Evolutionary conservation across 2,113 vertebrate species (phyloP).

Genomic region (Sorex fumeus): DNA sequence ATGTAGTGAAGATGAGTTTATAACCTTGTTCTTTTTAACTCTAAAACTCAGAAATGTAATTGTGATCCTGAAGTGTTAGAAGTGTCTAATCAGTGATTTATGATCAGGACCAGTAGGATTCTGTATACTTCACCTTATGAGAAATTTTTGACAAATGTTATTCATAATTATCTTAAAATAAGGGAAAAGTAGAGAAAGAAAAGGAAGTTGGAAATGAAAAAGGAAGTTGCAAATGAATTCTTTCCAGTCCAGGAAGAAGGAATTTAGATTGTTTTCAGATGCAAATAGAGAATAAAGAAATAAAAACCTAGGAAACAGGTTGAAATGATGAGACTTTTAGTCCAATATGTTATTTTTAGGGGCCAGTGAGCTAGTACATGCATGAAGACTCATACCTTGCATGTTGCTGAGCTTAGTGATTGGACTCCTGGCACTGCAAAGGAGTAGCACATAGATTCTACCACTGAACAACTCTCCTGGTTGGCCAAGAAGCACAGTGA

Average conservation of each 20-base stretch:
- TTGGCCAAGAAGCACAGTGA: too few species aligned
- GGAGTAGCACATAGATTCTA: too few species aligned
- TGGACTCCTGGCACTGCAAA: too few species aligned
- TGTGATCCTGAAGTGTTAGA: background rate
- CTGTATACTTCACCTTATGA: background rate
- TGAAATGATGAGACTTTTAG: slow-evolving; percentile 24
- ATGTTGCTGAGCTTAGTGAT: too few species aligned
- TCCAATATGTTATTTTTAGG: background rate
- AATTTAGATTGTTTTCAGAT: background rate
- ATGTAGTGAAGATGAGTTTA: background rate
- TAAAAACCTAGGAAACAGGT: background rate
- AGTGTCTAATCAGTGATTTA: background rate
- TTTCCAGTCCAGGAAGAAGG: too few species aligned
- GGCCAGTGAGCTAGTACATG: too few species aligned
- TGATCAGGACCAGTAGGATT: background rate
- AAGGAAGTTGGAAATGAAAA: background rate
- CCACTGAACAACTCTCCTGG: too few species aligned
- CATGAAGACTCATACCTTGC: too few species aligned
- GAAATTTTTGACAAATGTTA: slow-evolving; percentile 19
- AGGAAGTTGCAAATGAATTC: background rate
- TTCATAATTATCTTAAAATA: background rate
- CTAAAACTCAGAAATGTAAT: background rate
- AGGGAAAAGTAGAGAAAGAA: background rate
- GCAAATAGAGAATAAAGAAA: background rate
- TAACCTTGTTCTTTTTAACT: background rate